Percentiles rank a stretch among this genome's conserved stretches.
These are phyloP conservation scores for Auanema freiburgensis DNA, from an alignment of 2,888 invertebrate species.

Conservation along the genomic window DNA sequence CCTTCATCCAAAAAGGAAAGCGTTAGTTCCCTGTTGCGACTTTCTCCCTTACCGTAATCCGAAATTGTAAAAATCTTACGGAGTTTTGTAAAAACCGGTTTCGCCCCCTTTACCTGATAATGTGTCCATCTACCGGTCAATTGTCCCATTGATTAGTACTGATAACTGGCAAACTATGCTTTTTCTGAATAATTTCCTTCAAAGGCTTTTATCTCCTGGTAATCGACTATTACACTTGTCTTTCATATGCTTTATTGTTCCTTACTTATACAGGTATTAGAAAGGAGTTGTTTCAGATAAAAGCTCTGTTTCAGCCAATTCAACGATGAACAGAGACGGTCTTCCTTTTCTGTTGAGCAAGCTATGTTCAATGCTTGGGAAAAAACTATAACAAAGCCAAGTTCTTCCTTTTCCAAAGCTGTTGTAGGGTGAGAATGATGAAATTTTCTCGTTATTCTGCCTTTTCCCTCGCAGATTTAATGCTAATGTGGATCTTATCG, in stretches of 20 bases:
- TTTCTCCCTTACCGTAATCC: background rate
- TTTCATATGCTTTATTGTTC: constrained; percentile 36
- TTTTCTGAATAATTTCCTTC: constrained; percentile 28
- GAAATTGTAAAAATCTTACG: background rate
- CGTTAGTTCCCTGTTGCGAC: background rate
- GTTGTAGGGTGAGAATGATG: constrained; percentile 55
- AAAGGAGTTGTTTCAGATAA: background rate
- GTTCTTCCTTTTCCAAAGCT: constrained; percentile 55
- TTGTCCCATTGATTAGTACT: no score
- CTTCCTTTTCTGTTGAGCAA: constrained; percentile 53
- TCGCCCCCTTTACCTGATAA: no score
- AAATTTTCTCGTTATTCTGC: constrained; percentile 3
- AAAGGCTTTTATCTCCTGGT: constrained; percentile 30
- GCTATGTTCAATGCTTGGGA: constrained; percentile 59
- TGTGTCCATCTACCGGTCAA: no score
- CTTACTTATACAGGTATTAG: constrained; percentile 38
- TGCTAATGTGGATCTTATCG: constrained; percentile 67
- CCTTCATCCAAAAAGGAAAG: background rate
- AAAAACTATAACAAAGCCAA: constrained; percentile 54
- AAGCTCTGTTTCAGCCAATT: constrained; percentile 39
- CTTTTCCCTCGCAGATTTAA: constrained; percentile 60
- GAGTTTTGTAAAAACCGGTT: background rate
- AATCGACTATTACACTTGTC: constrained; percentile 36
- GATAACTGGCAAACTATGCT: constrained; percentile 2
- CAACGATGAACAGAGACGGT: constrained; percentile 56